Base-by-base conservation (phyloP, 2,113 vertebrate genomes). In the Corvus hawaiiensis region DNA sequence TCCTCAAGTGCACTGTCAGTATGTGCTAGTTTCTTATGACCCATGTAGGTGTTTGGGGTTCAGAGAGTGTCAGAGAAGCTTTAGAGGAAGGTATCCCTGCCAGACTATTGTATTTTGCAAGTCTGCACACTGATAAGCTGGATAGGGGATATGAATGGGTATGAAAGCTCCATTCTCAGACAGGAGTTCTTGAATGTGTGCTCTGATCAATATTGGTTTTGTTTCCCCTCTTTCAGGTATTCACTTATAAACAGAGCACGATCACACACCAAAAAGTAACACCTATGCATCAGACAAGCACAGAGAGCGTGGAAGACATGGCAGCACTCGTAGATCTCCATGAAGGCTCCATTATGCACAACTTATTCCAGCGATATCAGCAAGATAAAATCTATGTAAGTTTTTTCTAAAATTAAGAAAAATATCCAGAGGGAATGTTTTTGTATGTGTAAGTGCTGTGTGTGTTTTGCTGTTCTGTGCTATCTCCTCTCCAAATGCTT, bases 261-360 rank as follows among this genome's bases (percentile, higher is more conserved):
- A 98, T 99, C 68, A 99, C 98, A 35, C 97, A 98, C 48, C 99
- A 99, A 97, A 99, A 99, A 97, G 99, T 99, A 82, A 98, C 98
- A 0, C 95, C 98, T 27, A 99, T 99, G 99, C 99, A 99, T 95
- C 97, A 95, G 68, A 97, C 96, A 85, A 98, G 98, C 24, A 19
- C 95, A 51, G 87, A 95, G 32, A 98, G 99, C 0, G 98, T 99
- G 94, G 99, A 99, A 91, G 99, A 99, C 97, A 99, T 99, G 99
- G 98, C 99, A 32, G 71, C 97, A 3, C 97, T 99, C 10, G 84
- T 98, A 21, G 99, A 99, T 93, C 99, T 99, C 9, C 99, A 99
- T 1, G 99, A 99, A 16, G 99, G 99, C 6, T 98, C 99, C 94
- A 99, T 99, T 97, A 98, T 99, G 98, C 98, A 99, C 97, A 99